Evolutionary conservation across 2,113 vertebrate genomes (phyloP), one percentile per base, ranked within the genome.

Genomic region (Syrmaticus mikado): DNA sequence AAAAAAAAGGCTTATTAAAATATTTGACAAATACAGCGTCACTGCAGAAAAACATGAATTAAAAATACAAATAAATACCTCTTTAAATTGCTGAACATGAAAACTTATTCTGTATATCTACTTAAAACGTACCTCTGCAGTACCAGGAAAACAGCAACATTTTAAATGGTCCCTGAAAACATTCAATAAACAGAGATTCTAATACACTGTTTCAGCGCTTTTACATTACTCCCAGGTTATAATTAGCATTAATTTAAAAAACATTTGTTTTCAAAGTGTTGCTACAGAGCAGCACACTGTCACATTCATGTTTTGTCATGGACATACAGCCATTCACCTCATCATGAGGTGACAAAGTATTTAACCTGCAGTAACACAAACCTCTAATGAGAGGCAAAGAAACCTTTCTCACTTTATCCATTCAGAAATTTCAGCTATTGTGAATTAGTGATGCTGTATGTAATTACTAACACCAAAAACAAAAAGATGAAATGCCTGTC

Each of bases 311-410:
- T 87, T 90, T 57, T 73, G 70, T 60, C 43, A 22, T 2, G 18
- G 41, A 68, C 6, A 7, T 50, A 50, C 11, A 90, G 48, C 25
- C 50, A 86, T 52, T 60, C 73, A 38, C 25, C 14, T 64, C 17
- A 34, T 43, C 10, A 1, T 12, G 64, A 64, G 25, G 19, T 57
- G 50, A 18, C 30, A 60, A 30, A 53, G 80, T 66, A 71, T 67
- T 93, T 87, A 87, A 85, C 50, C 32, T 85, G 45, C 28, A 55
- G 73, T 38, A 88, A 87, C 62, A 89, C 36, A 89, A 85, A 82
- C 75, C 50, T 85, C 4, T 1, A 73, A 78, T 73, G 28, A 52
- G 25, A 68, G 40, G 60, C 46, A 61, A 83, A 65, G 71, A 77
- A 76, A 74, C 62, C 58, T 92, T 48, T 48, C 28, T 64, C 45